Evolutionary conservation across 2,888 invertebrate species (phyloP).

Genomic region (Lacanobia wlatinum): DNA sequence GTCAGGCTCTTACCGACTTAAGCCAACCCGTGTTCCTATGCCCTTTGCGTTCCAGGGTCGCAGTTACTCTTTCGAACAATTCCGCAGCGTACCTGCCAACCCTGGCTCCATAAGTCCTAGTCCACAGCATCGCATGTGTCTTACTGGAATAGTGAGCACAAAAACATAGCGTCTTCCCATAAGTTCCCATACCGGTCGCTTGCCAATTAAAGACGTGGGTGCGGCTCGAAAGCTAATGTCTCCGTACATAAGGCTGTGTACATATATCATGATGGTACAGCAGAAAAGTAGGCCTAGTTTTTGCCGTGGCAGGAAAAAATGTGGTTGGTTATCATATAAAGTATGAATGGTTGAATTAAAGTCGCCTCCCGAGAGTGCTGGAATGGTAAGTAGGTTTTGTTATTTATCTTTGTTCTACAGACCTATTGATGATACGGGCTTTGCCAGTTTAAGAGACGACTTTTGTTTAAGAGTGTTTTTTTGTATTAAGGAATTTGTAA

Average conservation of each 20-base stretch:
- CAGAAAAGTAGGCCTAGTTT: slow-evolving; percentile 48
- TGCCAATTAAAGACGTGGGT: slow-evolving; percentile 69
- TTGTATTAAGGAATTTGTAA: too few species aligned
- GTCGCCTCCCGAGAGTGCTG: slow-evolving; percentile 12
- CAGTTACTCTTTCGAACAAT: too few species aligned
- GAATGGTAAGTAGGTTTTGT: slow-evolving; percentile 1
- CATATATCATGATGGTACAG: slow-evolving; percentile 44
- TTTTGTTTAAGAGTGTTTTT: background rate
- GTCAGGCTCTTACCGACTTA: too few species aligned
- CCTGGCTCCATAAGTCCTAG: slow-evolving; percentile 57
- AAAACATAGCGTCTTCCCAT: slow-evolving; percentile 76
- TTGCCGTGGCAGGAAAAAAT: slow-evolving; percentile 28
- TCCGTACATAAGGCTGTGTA: slow-evolving; percentile 47
- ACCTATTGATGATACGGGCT: slow-evolving; percentile 10
- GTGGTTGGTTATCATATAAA: slow-evolving; percentile 50
- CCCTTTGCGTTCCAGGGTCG: too few species aligned
- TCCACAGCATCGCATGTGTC: slow-evolving; percentile 55
- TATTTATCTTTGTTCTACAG: background rate
- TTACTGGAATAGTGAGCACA: slow-evolving; percentile 62
- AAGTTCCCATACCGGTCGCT: slow-evolving; percentile 69
- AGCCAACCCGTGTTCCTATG: too few species aligned
- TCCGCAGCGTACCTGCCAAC: slow-evolving; percentile 14
- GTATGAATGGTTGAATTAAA: slow-evolving; percentile 43
- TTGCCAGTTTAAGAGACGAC: background rate
- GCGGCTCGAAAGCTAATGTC: slow-evolving; percentile 70